A percentile compares a stretch with the other conserved stretches of the same genome.
phyloP scores from a whole-genome alignment of 2,797 vertebrate genomes.

The Erethizon dorsatum region DNA sequence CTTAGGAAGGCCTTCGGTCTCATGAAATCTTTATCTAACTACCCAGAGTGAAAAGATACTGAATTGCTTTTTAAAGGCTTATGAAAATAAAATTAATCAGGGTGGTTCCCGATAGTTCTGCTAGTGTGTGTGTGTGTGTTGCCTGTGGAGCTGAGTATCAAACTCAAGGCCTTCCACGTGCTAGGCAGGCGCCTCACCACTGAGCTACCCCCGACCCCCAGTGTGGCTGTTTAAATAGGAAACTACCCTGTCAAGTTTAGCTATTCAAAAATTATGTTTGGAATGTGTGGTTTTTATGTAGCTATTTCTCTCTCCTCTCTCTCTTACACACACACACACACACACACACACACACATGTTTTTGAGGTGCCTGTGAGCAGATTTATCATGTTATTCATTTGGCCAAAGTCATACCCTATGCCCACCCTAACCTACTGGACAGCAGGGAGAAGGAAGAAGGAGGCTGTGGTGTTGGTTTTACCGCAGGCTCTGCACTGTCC shows the following conservation, averaged over 20 bases:
- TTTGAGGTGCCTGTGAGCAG: not conserved
- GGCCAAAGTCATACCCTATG: not conserved
- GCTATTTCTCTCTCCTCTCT: not conserved
- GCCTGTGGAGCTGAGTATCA: not conserved
- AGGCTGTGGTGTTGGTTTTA: not conserved
- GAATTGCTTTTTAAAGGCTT: not conserved
- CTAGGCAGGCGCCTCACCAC: too few relatives aligned
- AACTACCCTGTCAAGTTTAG: not conserved
- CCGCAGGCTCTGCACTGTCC: not conserved
- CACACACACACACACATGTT: not conserved
- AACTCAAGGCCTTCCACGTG: not conserved
- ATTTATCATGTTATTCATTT: not conserved
- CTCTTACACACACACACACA: not conserved
- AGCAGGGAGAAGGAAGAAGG: not conserved
- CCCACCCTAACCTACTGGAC: not conserved
- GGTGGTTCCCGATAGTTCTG: not conserved
- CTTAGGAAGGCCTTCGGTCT: not conserved
- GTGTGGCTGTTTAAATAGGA: not conserved
- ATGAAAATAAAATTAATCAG: constrained; percentile 58
- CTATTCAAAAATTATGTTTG: constrained; percentile 38
- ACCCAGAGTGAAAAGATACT: rapidly evolving
- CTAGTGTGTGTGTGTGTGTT: not conserved
- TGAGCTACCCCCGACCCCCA: not conserved
- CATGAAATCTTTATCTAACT: not conserved
- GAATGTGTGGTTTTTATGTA: not conserved